Percentiles rank a stretch among this genome's conserved stretches.
Evolutionary conservation across 37 sponge, comb jelly and placozoan species (phyloP).

Genomic region (Oopsacas minuta): DNA sequence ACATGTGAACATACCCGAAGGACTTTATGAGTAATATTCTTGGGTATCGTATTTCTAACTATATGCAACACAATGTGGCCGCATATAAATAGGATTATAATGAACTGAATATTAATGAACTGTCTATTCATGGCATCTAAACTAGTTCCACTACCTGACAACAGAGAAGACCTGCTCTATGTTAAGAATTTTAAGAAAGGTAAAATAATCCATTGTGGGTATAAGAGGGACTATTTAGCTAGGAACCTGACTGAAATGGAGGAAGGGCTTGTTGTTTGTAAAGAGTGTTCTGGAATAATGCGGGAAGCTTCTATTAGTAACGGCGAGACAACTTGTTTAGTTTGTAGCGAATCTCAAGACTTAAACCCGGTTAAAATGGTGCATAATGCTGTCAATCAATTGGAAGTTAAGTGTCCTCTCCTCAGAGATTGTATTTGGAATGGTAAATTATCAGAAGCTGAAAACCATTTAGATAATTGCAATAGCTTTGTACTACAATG

Average conservation of each 20-base stretch:
- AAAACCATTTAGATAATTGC: neutral
- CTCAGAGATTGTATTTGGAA: conserved; percentile 10
- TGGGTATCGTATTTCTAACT: no score
- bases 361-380: neutral
- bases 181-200: neutral
- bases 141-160: neutral
- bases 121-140: conserved; percentile 12
- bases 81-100: no score
- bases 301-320: neutral
- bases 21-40: no score
- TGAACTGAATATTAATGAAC: no score
- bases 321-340: neutral
- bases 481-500: neutral
- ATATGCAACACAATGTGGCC: no score
- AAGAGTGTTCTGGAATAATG: neutral
- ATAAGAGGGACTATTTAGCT: neutral
- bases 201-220: neutral
- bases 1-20: no score
- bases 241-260: neutral
- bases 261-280: neutral
- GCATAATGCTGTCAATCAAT: neutral
- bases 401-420: neutral
- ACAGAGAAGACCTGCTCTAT: neutral
- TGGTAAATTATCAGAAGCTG: neutral
- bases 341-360: neutral